Evolutionary conservation across 2,113 vertebrate species (phyloP).

Genomic region (Mellivora capensis): DNA sequence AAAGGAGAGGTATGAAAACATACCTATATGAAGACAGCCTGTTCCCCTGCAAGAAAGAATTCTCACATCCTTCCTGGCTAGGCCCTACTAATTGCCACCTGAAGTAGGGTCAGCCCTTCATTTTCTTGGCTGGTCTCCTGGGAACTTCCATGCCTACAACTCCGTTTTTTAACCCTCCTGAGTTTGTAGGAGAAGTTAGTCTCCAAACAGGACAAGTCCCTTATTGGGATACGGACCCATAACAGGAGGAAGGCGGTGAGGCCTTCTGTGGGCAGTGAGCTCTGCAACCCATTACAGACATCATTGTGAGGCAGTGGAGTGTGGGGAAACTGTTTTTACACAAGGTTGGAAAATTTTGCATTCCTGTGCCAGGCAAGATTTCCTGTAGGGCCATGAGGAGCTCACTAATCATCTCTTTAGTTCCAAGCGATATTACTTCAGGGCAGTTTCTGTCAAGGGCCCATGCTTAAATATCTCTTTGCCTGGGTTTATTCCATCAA

Average conservation of each 20-base stretch:
- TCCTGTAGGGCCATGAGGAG: conserved; percentile 49
- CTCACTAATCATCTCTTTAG: conserved; percentile 62
- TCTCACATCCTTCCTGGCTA: neutral
- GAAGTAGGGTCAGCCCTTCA: neutral
- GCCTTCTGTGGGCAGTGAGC: neutral
- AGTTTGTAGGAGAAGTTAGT: neutral
- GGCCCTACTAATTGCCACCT: neutral
- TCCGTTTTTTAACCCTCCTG: neutral
- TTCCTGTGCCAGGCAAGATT: conserved; percentile 61
- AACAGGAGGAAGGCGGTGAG: neutral
- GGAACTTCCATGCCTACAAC: neutral
- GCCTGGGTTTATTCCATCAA: conserved; percentile 50
- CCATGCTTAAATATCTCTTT: conserved; percentile 42
- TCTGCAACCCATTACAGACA: conserved; percentile 27
- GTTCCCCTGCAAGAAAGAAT: neutral
- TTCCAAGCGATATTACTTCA: conserved; percentile 40
- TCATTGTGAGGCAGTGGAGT: conserved; percentile 2
- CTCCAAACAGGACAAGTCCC: neutral
- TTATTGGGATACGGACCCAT: neutral
- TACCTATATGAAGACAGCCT: neutral
- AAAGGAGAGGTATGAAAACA: neutral
- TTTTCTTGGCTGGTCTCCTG: neutral
- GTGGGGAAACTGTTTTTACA: conserved; percentile 46
- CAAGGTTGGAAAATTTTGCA: conserved; percentile 39
- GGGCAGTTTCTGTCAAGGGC: conserved; percentile 59